These are phyloP conservation scores for Gryllus bimaculatus DNA, from an alignment of 1,140 invertebrate genomes.

Conservation along the genomic window DNA sequence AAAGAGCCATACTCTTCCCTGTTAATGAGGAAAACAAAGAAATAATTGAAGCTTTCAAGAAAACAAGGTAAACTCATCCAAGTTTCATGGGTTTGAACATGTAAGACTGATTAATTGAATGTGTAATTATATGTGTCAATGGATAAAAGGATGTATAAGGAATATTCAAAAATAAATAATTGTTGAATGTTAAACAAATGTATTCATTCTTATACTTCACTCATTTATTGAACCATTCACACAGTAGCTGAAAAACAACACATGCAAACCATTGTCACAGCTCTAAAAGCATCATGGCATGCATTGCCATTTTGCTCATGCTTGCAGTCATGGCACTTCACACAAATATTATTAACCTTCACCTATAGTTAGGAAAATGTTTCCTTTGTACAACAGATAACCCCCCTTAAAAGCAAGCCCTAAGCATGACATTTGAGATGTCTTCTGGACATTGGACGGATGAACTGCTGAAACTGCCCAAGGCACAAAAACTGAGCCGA, in stretches of 20 bases:
- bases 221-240: neutral
- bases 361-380: neutral
- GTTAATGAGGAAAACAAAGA: neutral
- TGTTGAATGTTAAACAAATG: neutral
- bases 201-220: neutral
- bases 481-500: neutral
- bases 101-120: neutral
- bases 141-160: neutral
- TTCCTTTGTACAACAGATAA: neutral
- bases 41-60: neutral
- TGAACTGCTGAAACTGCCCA: neutral
- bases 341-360: neutral
- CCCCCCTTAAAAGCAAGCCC: neutral
- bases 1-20: neutral
- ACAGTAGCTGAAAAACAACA: neutral
- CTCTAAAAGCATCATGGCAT: neutral
- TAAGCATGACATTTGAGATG: neutral
- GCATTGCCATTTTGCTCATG: neutral
- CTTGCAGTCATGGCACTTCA: neutral
- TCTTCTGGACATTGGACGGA: neutral
- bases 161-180: neutral
- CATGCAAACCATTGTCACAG: neutral
- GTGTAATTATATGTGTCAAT: neutral
- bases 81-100: too few species aligned
- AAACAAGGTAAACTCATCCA: neutral